Conservation (phyloP, 2,797 vertebrate species). For the Sebastes vulpes region DNA sequence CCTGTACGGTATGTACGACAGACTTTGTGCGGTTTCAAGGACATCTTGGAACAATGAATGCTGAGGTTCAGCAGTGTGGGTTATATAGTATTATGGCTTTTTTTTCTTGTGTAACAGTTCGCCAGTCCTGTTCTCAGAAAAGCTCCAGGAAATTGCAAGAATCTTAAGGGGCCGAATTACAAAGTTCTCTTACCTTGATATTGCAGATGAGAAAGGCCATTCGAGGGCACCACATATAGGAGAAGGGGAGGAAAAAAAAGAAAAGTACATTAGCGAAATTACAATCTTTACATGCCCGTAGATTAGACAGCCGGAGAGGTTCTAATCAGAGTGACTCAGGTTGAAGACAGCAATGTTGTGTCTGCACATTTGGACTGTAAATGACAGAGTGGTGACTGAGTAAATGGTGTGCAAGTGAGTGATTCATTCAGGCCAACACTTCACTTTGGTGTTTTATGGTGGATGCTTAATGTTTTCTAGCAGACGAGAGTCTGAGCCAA, state of each 20-base stretch:
- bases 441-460: neutral
- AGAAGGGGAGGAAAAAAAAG: neutral
- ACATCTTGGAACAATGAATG: constrained; percentile 1
- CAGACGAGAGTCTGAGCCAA: neutral
- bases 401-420: neutral
- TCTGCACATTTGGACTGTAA: neutral
- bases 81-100: neutral
- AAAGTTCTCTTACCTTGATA: constrained; percentile 80
- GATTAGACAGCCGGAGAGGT: neutral
- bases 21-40: constrained; percentile 16
- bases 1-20: neutral
- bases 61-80: neutral
- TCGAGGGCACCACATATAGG: constrained; percentile 29
- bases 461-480: neutral
- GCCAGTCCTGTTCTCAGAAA: neutral
- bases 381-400: neutral
- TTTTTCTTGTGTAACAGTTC: neutral
- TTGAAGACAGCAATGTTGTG: neutral
- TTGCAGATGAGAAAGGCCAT: constrained; percentile 1
- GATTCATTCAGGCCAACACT: constrained; percentile 4
- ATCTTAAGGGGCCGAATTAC: neutral
- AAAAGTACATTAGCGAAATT: constrained; percentile 38
- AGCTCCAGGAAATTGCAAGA: constrained; percentile 2
- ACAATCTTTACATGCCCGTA: neutral
- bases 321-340: neutral